Conservation (phyloP, 2,797 vertebrate genomes). For the Sebastes umbrosus region DNA sequence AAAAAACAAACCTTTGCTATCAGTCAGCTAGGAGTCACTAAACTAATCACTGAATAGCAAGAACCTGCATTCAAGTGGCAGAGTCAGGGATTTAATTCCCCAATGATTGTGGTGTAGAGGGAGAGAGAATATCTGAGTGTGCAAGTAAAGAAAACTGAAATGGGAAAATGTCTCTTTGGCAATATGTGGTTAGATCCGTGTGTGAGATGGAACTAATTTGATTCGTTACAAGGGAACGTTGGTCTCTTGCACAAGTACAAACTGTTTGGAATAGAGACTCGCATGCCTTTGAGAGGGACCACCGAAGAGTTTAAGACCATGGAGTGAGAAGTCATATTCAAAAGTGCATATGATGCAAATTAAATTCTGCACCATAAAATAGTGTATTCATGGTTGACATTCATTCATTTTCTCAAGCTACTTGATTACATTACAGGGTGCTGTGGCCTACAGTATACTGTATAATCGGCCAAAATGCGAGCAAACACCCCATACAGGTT, state of each 20-base stretch:
- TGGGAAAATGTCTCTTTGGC: slow-evolving; percentile 9
- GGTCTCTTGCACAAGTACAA: slow-evolving; percentile 22
- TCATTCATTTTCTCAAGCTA: neutral
- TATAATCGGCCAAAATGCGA: neutral
- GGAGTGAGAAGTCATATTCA: neutral
- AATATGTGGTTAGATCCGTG: neutral
- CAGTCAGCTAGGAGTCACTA: neutral
- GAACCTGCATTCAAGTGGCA: neutral
- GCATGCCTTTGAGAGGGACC: neutral
- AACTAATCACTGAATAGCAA: neutral
- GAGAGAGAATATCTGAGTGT: slow-evolving; percentile 32
- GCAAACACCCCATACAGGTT: neutral
- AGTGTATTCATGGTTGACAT: neutral
- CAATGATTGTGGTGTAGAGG: slow-evolving; percentile 46
- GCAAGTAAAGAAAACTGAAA: neutral
- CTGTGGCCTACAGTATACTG: neutral
- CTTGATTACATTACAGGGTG: neutral
- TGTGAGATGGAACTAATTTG: slow-evolving; percentile 14
- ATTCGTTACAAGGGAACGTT: slow-evolving; percentile 8
- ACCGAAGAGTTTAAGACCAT: neutral
- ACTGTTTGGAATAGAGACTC: neutral
- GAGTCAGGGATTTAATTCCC: neutral
- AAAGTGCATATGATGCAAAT: neutral
- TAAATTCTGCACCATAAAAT: neutral
- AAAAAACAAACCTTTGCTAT: neutral